phyloP scores from a whole-genome alignment of 2,113 vertebrate species.

The Pholis gunnellus region DNA sequence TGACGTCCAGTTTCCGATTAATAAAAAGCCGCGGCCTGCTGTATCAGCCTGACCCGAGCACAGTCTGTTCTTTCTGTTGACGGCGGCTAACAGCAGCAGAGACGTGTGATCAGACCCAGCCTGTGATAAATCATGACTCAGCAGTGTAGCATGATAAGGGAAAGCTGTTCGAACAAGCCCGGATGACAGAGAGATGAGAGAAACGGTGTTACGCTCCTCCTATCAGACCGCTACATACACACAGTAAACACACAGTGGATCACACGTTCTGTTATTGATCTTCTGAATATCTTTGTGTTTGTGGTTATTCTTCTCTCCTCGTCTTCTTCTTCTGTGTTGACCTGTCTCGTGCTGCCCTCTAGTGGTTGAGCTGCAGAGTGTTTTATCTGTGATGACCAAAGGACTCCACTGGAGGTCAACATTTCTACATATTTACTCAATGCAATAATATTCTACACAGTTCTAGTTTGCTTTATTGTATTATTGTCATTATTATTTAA shows the following conservation, averaged over 20 bases:
- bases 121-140: conserved; percentile 53
- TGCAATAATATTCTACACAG: too few species aligned
- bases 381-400: too few species aligned
- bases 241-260: too few species aligned
- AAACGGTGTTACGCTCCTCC: conserved; percentile 12
- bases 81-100: conserved; percentile 37
- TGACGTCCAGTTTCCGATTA: conserved; percentile 32
- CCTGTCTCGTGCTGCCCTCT: too few species aligned
- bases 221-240: background rate
- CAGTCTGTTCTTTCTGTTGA: conserved; percentile 70
- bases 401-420: too few species aligned
- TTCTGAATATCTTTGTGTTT: background rate
- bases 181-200: conserved; percentile 34
- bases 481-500: too few species aligned
- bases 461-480: too few species aligned
- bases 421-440: too few species aligned
- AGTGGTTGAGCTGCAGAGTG: too few species aligned
- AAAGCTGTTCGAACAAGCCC: conserved; percentile 56
- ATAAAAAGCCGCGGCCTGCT: background rate
- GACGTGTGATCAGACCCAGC: conserved; percentile 46
- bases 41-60: conserved; percentile 45
- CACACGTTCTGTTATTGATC: background rate
- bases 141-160: conserved; percentile 46
- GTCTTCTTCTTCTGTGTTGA: background rate
- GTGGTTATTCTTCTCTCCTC: background rate